Evolutionary conservation across 1,140 invertebrate genomes (phyloP).

Genomic region (Drosophila lini): DNA sequence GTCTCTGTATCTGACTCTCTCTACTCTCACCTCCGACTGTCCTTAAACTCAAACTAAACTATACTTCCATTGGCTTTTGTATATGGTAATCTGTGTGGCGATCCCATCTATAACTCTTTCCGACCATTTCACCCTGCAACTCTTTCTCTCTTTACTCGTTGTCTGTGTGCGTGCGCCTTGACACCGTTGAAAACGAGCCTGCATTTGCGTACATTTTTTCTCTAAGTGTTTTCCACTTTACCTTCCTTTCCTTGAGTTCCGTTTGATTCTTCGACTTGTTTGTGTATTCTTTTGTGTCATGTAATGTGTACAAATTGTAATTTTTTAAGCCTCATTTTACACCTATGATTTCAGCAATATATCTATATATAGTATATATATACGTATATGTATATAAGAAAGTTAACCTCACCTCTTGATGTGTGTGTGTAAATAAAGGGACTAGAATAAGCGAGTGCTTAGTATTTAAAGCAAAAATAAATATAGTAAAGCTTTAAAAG

Average conservation of each 20-base stretch:
- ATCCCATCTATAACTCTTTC: constrained; percentile 35
- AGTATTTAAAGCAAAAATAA: not conserved
- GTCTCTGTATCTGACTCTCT: constrained; percentile 47
- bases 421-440: constrained; percentile 49
- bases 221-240: constrained; percentile 52
- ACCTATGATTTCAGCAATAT: constrained; percentile 48
- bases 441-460: constrained; percentile 18
- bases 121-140: constrained; percentile 31
- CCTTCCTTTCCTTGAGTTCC: constrained; percentile 46
- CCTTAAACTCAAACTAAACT: constrained; percentile 26
- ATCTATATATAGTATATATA: constrained; percentile 42
- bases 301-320: constrained; percentile 55
- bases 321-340: constrained; percentile 37
- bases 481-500: constrained; percentile 1
- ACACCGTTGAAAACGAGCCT: constrained; percentile 67
- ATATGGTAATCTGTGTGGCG: constrained; percentile 57
- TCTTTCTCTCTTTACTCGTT: constrained; percentile 49
- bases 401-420: constrained; percentile 46
- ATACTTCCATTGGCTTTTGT: constrained; percentile 58
- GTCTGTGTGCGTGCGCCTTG: constrained; percentile 67
- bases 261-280: constrained; percentile 50
- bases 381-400: constrained; percentile 40
- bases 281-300: constrained; percentile 61
- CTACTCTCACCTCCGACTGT: constrained; percentile 46
- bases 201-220: constrained; percentile 66